Conservation (phyloP, 2,888 invertebrate genomes). For the Ichneumoninae sp. region DNA sequence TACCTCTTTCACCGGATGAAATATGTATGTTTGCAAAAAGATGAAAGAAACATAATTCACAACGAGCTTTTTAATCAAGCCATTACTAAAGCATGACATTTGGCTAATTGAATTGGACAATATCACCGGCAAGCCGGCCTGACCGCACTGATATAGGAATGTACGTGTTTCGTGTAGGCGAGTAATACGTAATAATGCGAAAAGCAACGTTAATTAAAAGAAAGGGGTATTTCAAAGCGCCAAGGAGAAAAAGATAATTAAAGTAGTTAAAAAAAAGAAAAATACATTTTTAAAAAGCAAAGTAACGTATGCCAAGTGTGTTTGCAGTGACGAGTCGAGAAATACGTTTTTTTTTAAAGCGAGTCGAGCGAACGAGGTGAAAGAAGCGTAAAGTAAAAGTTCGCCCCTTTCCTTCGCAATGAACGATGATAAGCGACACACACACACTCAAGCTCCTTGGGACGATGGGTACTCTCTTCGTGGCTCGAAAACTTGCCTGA, state of each 20-base stretch:
- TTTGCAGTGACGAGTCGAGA: conserved; percentile 52
- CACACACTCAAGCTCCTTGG: conserved; percentile 30
- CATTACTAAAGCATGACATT: conserved; percentile 15
- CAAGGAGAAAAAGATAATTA: conserved; percentile 17
- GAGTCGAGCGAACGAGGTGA: conserved; percentile 25
- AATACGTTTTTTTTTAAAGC: conserved; percentile 41
- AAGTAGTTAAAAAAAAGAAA: conserved; percentile 21
- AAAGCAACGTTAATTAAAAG: conserved; percentile 26
- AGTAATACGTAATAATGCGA: conserved; percentile 32
- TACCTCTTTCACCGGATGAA: background rate
- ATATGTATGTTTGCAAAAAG: background rate
- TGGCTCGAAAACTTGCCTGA: conserved; percentile 62
- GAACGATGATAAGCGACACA: conserved; percentile 64
- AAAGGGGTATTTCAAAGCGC: conserved; percentile 18
- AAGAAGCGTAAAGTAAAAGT: conserved; percentile 55
- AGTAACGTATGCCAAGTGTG: conserved; percentile 57
- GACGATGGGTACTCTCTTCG: conserved; percentile 45
- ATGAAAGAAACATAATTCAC: background rate
- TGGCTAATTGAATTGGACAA: conserved; percentile 35
- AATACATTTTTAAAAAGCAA: conserved; percentile 35
- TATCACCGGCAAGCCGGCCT: background rate
- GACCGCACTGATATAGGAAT: background rate
- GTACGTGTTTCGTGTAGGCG: background rate
- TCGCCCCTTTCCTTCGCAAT: conserved; percentile 57
- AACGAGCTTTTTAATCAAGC: conserved; percentile 9